phyloP scores from a whole-genome alignment of 2,113 vertebrate genomes.

The Eretmochelys imbricata region DNA sequence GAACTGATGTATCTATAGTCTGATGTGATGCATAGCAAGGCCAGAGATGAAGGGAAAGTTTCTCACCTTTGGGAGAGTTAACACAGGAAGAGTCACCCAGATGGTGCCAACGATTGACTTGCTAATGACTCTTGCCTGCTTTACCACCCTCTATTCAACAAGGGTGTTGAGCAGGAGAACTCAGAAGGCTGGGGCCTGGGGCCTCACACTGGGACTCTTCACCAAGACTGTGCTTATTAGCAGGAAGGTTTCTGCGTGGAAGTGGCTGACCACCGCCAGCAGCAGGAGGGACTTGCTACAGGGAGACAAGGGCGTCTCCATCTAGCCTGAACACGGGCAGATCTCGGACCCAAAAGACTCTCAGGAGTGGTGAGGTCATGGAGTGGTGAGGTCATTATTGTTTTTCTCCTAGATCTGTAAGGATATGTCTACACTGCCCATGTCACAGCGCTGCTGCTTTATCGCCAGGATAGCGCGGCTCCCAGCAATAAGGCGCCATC shows the following conservation, averaged over 20 bases:
- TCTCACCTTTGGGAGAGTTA: neutral
- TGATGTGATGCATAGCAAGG: neutral
- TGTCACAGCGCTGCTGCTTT: no score
- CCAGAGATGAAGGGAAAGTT: neutral
- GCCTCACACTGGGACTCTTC: neutral
- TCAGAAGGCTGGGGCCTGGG: neutral
- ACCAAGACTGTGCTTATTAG: neutral
- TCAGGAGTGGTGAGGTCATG: neutral
- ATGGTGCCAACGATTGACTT: neutral
- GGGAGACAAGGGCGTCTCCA: neutral
- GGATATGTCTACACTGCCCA: no score
- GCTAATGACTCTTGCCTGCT: neutral
- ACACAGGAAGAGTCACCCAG: neutral
- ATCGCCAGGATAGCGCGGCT: no score
- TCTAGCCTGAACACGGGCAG: neutral
- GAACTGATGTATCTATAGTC: neutral
- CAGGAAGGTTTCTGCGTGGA: neutral
- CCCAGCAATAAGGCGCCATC: no score
- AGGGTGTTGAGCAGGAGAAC: neutral
- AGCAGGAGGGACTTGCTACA: neutral
- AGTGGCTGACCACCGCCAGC: neutral
- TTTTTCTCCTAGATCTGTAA: neutral
- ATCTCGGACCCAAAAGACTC: neutral
- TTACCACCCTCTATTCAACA: neutral
- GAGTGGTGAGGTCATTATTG: neutral